phyloP scores from a whole-genome alignment of 2,797 vertebrate species.

The Rhynchotus rufescens region DNA sequence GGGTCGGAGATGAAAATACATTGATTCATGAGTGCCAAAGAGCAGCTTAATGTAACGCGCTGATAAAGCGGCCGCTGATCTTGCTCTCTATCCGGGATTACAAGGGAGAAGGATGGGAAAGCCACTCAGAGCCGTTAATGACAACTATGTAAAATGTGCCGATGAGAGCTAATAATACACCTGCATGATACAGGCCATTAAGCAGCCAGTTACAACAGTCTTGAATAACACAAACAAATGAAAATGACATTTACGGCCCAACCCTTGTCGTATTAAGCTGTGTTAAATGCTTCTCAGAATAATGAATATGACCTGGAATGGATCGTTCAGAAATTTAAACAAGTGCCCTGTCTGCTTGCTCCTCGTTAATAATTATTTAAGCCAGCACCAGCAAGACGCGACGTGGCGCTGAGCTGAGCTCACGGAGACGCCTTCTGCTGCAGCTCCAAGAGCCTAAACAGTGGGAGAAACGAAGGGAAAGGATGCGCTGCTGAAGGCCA shows the following conservation, averaged over 20 bases:
- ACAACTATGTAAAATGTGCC: conserved; percentile 60
- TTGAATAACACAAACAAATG: conserved; percentile 54
- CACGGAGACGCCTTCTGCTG: background rate
- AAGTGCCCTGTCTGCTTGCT: background rate
- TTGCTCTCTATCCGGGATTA: conserved; percentile 50
- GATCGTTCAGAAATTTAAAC: conserved; percentile 45
- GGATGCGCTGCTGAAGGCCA: background rate
- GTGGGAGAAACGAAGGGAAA: background rate
- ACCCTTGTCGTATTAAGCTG: conserved; percentile 57
- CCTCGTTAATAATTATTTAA: conserved; percentile 18
- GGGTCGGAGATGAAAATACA: conserved; percentile 57
- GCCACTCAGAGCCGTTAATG: conserved; percentile 51
- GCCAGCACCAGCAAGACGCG: background rate
- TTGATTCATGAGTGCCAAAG: conserved; percentile 69
- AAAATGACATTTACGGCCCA: conserved; percentile 50
- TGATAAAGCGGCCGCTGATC: conserved; percentile 66
- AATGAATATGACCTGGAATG: conserved; percentile 53
- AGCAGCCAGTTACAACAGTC: conserved; percentile 38
- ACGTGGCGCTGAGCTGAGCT: background rate
- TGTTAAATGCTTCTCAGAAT: conserved; percentile 51
- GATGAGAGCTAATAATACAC: conserved; percentile 67
- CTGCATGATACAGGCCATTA: conserved; percentile 72
- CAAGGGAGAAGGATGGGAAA: conserved; percentile 41
- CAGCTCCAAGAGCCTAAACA: background rate
- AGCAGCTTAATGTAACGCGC: conserved; percentile 36